Evolutionary conservation across 1,140 invertebrate genomes (phyloP), one percentile per base, ranked within the genome.

Genomic region (Caenorhabditis briggsae): DNA sequence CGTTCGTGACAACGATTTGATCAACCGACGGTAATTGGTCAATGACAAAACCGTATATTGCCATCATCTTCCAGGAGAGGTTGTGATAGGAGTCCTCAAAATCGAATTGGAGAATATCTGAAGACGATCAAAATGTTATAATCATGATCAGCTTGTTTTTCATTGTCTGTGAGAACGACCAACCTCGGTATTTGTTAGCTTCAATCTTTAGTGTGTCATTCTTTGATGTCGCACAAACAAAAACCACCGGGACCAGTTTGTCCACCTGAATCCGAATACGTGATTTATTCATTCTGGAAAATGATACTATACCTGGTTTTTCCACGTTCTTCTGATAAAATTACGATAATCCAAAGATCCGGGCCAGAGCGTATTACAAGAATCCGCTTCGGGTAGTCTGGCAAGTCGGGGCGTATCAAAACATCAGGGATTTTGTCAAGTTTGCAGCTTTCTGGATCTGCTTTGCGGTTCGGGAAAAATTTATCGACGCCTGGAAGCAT

Each of bases 1-100:
- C 91, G 82, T 92, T 92, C n/a, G 92, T 91, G 33, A 92, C 91
- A 74, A 92, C 85, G 85, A 92, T 90, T 87, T 92, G 88, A 48
- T 91, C 78, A 23, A 88, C 84, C 12, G 87, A 82, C 5, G 90
- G 86, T 20, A 87, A 33, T 74, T 89, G 84, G 16, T 85, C 55
- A 46, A 89, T 74, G 48, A 92, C 88, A 50, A 87, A 91, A 20
- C 90, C 83, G 59, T 91, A 91, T 18, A 86, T 90, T 8, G 88
- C 86, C 90, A 92, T 92, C 91, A 92, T 92, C 86, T 92, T 92
- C 78, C 91, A 86, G 5, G 91, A 91, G 14, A 92, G 82, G 85
- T 92, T 92, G 23, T 87, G 86, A 58, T 92, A 92, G 0, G 91
- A 92, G 83, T 92, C 91, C 46, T 87, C 82, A 82, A 92, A 92